Evolutionary conservation across 2,797 vertebrate genomes (phyloP).

Genomic region (Mus minutoides): DNA sequence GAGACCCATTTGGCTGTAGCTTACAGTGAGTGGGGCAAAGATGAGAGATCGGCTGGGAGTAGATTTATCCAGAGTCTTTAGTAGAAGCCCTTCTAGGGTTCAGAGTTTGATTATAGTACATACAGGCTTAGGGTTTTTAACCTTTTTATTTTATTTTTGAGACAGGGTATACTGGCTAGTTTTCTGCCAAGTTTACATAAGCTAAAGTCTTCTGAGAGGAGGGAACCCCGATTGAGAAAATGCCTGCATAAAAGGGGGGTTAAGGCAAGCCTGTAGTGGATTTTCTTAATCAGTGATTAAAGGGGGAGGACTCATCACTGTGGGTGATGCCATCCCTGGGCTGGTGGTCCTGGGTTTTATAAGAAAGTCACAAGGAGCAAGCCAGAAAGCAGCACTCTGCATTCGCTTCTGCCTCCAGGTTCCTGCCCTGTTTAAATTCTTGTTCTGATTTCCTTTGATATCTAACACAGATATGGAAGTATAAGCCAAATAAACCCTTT

Average conservation of each 20-base stretch:
- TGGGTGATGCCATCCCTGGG: not conserved
- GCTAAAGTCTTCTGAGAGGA: not conserved
- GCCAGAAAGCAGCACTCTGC: not conserved
- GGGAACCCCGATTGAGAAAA: not conserved
- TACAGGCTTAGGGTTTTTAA: not conserved
- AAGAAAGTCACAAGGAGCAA: not conserved
- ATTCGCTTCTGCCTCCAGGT: not conserved
- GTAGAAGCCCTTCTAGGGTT: not conserved
- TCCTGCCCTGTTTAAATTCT: not conserved
- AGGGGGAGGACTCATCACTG: not conserved
- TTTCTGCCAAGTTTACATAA: not conserved
- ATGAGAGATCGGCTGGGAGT: not conserved
- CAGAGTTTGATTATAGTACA: not conserved
- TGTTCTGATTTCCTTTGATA: not conserved
- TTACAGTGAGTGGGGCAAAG: not conserved
- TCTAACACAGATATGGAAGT: not conserved
- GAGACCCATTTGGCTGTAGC: not conserved
- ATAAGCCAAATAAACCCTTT: not conserved
- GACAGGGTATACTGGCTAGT: not conserved
- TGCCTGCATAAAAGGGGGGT: not conserved
- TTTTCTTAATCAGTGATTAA: not conserved
- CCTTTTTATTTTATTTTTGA: not conserved
- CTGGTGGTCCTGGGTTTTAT: not conserved
- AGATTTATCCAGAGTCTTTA: not conserved
- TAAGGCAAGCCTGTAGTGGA: not conserved